These are phyloP conservation scores for Cinclus cinclus DNA, from an alignment of 2,113 vertebrate genomes.

Conservation along the genomic window DNA sequence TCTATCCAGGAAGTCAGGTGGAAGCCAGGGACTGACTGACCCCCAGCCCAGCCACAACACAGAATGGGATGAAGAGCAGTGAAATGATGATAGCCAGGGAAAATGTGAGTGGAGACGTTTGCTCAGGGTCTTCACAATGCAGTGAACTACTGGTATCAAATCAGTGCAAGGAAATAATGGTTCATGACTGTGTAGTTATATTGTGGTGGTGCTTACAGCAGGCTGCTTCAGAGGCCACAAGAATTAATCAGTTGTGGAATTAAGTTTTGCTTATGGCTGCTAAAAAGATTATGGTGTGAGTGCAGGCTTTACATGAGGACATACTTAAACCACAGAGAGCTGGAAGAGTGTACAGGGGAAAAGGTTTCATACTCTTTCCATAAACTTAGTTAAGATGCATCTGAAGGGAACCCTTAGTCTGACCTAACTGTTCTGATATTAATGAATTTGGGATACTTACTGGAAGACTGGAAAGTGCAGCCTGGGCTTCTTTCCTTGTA, in stretches of 20 bases:
- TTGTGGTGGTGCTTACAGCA: neutral
- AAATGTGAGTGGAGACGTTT: neutral
- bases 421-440: neutral
- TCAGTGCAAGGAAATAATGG: neutral
- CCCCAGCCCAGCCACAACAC: no score
- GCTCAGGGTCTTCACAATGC: neutral
- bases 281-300: neutral
- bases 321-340: neutral
- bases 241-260: neutral
- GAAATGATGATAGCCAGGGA: neutral
- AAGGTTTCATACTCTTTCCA: neutral
- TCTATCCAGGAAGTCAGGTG: no score
- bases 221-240: neutral
- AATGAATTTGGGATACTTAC: neutral
- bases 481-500: neutral
- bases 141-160: neutral
- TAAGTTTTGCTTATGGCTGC: neutral
- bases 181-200: neutral
- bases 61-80: neutral
- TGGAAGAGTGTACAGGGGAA: neutral
- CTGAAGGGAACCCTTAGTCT: neutral
- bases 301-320: neutral
- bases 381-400: neutral
- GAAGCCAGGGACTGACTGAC: no score
- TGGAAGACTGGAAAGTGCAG: neutral